Evolutionary conservation across 2,113 vertebrate genomes (phyloP).

Genomic region (Centropristis striata): DNA sequence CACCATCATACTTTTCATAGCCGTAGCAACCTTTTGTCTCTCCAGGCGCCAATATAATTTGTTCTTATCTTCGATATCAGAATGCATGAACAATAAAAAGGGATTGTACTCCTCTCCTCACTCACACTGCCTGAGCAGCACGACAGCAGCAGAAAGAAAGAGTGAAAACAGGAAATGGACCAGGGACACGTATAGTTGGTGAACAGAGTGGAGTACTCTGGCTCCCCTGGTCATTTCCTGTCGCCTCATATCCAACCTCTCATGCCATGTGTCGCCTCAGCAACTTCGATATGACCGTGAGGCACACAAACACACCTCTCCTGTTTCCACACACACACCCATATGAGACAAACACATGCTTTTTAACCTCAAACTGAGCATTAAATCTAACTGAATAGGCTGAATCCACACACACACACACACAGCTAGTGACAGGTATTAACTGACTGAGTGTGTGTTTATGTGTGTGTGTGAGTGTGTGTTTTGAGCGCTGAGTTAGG

Average conservation of each 20-base stretch:
- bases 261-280: conserved; percentile 44
- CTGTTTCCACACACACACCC: conserved; percentile 27
- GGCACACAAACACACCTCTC: conserved; percentile 4
- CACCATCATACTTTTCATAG: not conserved
- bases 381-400: not conserved
- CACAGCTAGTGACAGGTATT: not conserved
- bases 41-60: not conserved
- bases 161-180: conserved; percentile 70
- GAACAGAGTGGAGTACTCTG: conserved; percentile 41
- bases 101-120: not conserved
- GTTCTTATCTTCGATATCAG: not conserved
- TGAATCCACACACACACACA: not conserved
- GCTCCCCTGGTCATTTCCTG: conserved; percentile 66
- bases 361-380: not conserved
- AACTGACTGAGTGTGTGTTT: not conserved
- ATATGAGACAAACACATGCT: conserved; percentile 4
- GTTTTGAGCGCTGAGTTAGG: conserved; percentile 55
- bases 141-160: conserved; percentile 6
- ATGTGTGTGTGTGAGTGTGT: conserved; percentile 8
- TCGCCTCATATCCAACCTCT: conserved; percentile 39
- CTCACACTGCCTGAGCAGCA: not conserved
- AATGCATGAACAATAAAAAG: not conserved
- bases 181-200: conserved; percentile 43
- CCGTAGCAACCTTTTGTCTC: conserved; percentile 3
- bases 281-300: conserved; percentile 12